phyloP scores from a whole-genome alignment of 2,113 vertebrate genomes.

The Dunckerocampus dactyliophorus region DNA sequence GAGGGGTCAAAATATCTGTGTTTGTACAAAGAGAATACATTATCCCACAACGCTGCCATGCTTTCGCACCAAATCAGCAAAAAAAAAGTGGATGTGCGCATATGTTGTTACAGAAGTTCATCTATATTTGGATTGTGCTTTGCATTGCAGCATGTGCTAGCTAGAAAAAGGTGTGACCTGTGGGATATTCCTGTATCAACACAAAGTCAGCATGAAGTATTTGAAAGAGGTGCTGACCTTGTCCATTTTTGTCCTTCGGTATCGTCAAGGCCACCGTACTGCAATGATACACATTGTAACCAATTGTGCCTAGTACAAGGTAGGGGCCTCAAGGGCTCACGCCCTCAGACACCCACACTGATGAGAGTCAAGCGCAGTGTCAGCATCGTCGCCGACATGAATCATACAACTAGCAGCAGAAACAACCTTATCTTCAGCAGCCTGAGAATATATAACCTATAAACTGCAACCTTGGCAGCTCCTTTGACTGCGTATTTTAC shows the following conservation, averaged over 20 bases:
- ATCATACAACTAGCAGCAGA: slow-evolving; percentile 44
- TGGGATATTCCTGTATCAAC: slow-evolving; percentile 54
- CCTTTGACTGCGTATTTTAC: slow-evolving; percentile 39
- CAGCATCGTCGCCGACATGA: slow-evolving; percentile 51
- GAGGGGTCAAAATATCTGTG: slow-evolving; percentile 34
- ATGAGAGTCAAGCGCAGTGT: slow-evolving; percentile 58
- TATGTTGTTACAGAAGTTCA: slow-evolving; percentile 17
- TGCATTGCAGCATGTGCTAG: slow-evolving; percentile 11
- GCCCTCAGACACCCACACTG: slow-evolving; percentile 52
- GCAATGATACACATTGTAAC: slow-evolving; percentile 36
- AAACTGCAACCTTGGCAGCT: slow-evolving; percentile 32
- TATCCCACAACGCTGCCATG: neutral
- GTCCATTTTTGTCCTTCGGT: slow-evolving; percentile 55
- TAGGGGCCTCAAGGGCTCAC: slow-evolving; percentile 16
- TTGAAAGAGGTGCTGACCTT: slow-evolving; percentile 64
- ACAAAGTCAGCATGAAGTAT: slow-evolving; percentile 59
- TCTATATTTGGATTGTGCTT: slow-evolving; percentile 27
- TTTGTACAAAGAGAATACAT: slow-evolving; percentile 18
- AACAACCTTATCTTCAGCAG: slow-evolving; percentile 40
- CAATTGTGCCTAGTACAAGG: slow-evolving; percentile 58
- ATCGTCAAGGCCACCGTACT: slow-evolving; percentile 54
- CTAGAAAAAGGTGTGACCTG: slow-evolving; percentile 9
- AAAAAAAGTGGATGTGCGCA: slow-evolving; percentile 7
- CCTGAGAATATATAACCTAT: slow-evolving; percentile 33
- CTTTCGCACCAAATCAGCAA: slow-evolving; percentile 3